phyloP scores from a whole-genome alignment of 1,140 invertebrate genomes.

The Probaryconus sp. region DNA sequence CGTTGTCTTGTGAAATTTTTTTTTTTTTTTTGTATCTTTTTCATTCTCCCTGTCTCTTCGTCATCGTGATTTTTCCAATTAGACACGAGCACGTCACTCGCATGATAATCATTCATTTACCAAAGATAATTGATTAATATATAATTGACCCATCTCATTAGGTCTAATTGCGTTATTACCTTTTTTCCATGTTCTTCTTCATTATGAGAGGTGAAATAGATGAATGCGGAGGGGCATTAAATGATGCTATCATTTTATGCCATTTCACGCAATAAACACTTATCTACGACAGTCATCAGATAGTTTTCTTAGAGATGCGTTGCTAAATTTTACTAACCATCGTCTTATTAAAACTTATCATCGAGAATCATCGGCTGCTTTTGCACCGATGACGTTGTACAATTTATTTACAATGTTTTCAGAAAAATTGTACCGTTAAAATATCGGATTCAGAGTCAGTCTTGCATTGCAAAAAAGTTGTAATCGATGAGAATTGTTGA shows the following conservation, averaged over 20 bases:
- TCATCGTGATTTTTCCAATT: slow-evolving; percentile 51
- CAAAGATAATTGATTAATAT: slow-evolving; percentile 65
- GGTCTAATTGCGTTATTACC: slow-evolving; percentile 52
- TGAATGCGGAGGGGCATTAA: slow-evolving; percentile 35
- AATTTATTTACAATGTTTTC: too few species aligned
- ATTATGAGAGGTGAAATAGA: slow-evolving; percentile 42
- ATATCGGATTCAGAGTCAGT: too few species aligned
- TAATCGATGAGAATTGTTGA: too few species aligned
- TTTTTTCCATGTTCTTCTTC: slow-evolving; percentile 54
- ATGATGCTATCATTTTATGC: slow-evolving; percentile 58
- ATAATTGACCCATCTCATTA: slow-evolving; percentile 65
- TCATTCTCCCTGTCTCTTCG: slow-evolving; percentile 17
- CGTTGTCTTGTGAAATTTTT: slow-evolving; percentile 22
- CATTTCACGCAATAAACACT: slow-evolving; percentile 61
- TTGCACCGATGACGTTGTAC: not conserved
- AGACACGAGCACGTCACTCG: slow-evolving; percentile 56
- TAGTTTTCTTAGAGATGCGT: slow-evolving; percentile 39
- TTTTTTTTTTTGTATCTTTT: slow-evolving; percentile 7
- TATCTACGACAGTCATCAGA: slow-evolving; percentile 45
- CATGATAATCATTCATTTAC: slow-evolving; percentile 60
- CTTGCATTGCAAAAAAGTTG: too few species aligned
- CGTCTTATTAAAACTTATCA: slow-evolving; percentile 33
- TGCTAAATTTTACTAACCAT: slow-evolving; percentile 47
- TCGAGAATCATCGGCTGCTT: too few species aligned
- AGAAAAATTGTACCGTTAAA: too few species aligned